These are phyloP conservation scores for Pristionchus exspectatus DNA, from an alignment of 2,888 invertebrate genomes.

Conservation along the genomic window DNA sequence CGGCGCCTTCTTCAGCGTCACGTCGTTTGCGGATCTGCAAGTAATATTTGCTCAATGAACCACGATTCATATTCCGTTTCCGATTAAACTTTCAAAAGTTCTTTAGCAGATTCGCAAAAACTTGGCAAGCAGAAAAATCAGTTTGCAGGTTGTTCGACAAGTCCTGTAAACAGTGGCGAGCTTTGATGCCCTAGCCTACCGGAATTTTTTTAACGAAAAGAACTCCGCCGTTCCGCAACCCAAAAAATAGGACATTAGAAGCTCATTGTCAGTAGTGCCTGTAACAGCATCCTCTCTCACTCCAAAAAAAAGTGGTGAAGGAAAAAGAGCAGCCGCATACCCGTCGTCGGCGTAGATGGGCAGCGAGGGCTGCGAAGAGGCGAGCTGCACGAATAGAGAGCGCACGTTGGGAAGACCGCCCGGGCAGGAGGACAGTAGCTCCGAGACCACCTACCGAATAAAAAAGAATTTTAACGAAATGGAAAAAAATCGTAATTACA, in stretches of 20 bases:
- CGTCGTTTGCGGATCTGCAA: slow-evolving; percentile 43
- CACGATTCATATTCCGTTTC: background rate
- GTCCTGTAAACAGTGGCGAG: too few relatives aligned
- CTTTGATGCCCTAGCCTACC: too few relatives aligned
- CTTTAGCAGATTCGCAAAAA: too few relatives aligned
- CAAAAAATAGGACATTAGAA: too few relatives aligned
- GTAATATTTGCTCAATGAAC: background rate
- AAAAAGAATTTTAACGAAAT: background rate
- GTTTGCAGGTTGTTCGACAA: too few relatives aligned
- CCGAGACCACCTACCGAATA: slow-evolving; percentile 58
- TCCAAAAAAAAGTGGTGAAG: background rate
- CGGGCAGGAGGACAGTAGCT: slow-evolving; percentile 64
- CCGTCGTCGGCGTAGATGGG: slow-evolving; percentile 68
- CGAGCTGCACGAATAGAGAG: slow-evolving; percentile 63
- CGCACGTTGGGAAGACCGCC: slow-evolving; percentile 75
- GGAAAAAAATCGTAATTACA: background rate
- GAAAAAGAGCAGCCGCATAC: background rate
- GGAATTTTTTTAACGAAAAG: too few relatives aligned
- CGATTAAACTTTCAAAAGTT: background rate
- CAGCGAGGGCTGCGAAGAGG: slow-evolving; percentile 56
- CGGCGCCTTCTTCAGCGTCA: background rate
- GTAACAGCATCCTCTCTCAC: background rate
- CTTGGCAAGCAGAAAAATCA: too few relatives aligned
- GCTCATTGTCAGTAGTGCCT: too few relatives aligned
- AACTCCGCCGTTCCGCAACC: too few relatives aligned